A percentile compares a stretch with the other conserved stretches of the same genome.
These are phyloP conservation scores for Hypomecis atomaria DNA, from an alignment of 2,888 invertebrate species.

Conservation along the genomic window DNA sequence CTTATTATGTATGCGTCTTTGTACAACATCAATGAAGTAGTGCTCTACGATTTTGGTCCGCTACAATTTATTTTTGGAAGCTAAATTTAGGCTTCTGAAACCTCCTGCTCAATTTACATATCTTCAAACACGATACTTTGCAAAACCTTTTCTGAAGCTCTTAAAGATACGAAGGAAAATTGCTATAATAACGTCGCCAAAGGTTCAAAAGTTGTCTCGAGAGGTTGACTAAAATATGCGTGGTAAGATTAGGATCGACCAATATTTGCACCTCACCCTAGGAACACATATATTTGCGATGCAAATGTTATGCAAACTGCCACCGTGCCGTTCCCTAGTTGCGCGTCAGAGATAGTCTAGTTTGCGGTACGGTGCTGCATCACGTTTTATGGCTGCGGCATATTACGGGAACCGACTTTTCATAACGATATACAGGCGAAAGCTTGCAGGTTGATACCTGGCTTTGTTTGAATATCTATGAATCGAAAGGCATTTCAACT, in stretches of 20 bases:
- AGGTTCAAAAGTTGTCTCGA: conserved; percentile 16
- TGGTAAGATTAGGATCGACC: conserved; percentile 34
- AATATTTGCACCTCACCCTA: conserved; percentile 43
- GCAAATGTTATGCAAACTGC: conserved; percentile 64
- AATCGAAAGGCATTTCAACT: conserved; percentile 1
- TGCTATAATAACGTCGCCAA: conserved; percentile 11
- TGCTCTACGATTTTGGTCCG: background rate
- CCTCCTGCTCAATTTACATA: conserved; percentile 3
- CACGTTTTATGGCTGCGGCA: conserved; percentile 33
- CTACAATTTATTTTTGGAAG: background rate
- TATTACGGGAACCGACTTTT: conserved; percentile 17
- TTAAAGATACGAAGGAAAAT: conserved; percentile 9
- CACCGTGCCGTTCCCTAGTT: conserved; percentile 48
- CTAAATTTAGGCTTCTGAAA: background rate
- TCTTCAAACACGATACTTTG: conserved; percentile 5
- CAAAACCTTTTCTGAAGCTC: background rate
- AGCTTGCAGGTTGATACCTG: background rate
- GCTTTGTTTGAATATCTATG: conserved; percentile 16
- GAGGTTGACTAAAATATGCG: conserved; percentile 20
- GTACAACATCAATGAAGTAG: background rate
- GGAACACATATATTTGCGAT: conserved; percentile 53
- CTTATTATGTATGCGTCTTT: background rate
- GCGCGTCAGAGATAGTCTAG: conserved; percentile 43
- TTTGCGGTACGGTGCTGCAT: conserved; percentile 42
- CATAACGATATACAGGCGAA: conserved; percentile 5